Evolutionary conservation across 2,888 invertebrate species (phyloP).

Genomic region (Eledone cirrhosa): DNA sequence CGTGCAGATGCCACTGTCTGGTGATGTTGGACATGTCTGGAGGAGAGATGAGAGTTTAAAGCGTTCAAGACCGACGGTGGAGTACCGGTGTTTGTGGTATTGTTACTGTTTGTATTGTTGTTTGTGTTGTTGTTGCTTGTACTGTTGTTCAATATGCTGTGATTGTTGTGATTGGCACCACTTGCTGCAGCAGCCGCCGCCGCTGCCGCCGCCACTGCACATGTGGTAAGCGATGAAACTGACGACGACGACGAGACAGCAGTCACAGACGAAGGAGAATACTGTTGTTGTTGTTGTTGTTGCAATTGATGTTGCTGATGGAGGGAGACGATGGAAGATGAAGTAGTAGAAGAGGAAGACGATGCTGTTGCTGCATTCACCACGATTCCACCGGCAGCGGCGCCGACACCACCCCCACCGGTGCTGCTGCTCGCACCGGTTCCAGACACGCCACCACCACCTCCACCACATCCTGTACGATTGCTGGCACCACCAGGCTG

Average conservation of each 20-base stretch:
- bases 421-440: no score
- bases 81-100: not conserved
- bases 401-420: not conserved
- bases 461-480: not conserved
- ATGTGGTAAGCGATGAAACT: not conserved
- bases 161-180: no score
- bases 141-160: not conserved
- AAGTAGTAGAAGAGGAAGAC: no score
- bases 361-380: no score
- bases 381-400: no score
- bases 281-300: conserved; percentile 1
- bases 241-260: not conserved
- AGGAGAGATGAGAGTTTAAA: not conserved
- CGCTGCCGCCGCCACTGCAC: not conserved
- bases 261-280: not conserved
- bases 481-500: conserved; percentile 24
- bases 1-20: no score
- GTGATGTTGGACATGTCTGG: not conserved
- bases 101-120: not conserved
- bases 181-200: no score
- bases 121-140: not conserved
- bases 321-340: not conserved
- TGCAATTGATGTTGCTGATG: not conserved
- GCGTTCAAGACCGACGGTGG: not conserved
- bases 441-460: not conserved